phyloP scores from a whole-genome alignment of 2,797 vertebrate species.

The Phrynocephalus forsythii region DNA sequence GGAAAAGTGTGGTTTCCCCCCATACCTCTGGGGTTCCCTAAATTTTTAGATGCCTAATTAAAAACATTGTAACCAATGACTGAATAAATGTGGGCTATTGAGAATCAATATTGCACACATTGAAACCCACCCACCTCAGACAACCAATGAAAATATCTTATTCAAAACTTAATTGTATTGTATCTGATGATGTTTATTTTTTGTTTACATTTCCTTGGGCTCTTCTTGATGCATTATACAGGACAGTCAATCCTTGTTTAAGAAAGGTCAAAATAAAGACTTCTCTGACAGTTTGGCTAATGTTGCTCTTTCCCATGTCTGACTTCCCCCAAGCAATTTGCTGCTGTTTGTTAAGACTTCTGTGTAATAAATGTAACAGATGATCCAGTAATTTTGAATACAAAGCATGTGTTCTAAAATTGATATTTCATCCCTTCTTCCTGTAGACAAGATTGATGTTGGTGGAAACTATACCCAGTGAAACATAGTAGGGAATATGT shows the following conservation, averaged over 20 bases:
- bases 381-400: background rate
- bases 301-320: conserved; percentile 8
- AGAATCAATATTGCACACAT: too few relatives aligned
- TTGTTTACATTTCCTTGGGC: background rate
- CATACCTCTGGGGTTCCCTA: background rate
- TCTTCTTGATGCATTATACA: background rate
- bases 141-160: too few relatives aligned
- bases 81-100: background rate
- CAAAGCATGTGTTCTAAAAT: too few relatives aligned
- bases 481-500: too few relatives aligned
- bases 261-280: background rate
- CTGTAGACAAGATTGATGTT: background rate
- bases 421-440: background rate
- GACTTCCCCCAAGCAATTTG: background rate
- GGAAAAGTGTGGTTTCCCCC: too few relatives aligned
- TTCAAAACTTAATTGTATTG: background rate
- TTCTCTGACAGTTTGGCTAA: background rate
- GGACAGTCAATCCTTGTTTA: too few relatives aligned
- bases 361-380: background rate
- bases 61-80: background rate
- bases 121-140: too few relatives aligned
- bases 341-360: background rate
- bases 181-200: background rate
- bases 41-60: background rate
- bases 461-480: background rate